Evolutionary conservation across 2,113 vertebrate species (phyloP), one percentile per base, ranked within the genome.

Genomic region (Raja brachyura): DNA sequence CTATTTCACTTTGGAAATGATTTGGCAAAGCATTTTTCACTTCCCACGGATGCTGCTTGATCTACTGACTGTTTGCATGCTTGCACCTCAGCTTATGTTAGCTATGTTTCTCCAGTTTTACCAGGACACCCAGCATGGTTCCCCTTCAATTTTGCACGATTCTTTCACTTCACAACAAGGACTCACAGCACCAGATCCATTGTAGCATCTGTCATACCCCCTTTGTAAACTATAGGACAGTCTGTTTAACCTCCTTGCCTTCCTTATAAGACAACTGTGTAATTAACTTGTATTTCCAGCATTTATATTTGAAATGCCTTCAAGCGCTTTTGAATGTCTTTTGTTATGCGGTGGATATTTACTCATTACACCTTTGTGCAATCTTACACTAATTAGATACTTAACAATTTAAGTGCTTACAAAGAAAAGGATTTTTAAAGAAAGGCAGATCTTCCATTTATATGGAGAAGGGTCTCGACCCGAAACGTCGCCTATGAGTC

Each of bases 281-380:
- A 86, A 86, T 86, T 86, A 86, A 86, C 83, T 85, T 59, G 81
- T 59, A 85, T 77, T 77, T 31, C 3, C 75, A 77, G 1, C n/a
- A 77, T 77, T 77, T 77, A 77, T 63, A 61, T 86, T 86, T 86
- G 56, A 86, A 86, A 61, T 63, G 6, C 25, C 28, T 31, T 86
- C n/a, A 13, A 9, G 25, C 28, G 14, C 61, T 48, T 61, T 61
- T n/a, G 25, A 63, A 81, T 54, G 39, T 54, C 28, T 86, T 86
- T 86, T 86, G 22, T 63, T 85, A 6, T 2, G 14, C 7, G 83
- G 56, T 31, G 3, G 13, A 86, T 86, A 63, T 63, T 86, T 31
- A 63, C 56, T 31, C 18, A 85, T 13, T 25, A 81, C 48, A 56
- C 28, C 9, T 59, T 63, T 86, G 28, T 86, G 25, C 11, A 54